Evolutionary conservation across 2,888 invertebrate genomes (phyloP).

Genomic region (Lobophora halterata): DNA sequence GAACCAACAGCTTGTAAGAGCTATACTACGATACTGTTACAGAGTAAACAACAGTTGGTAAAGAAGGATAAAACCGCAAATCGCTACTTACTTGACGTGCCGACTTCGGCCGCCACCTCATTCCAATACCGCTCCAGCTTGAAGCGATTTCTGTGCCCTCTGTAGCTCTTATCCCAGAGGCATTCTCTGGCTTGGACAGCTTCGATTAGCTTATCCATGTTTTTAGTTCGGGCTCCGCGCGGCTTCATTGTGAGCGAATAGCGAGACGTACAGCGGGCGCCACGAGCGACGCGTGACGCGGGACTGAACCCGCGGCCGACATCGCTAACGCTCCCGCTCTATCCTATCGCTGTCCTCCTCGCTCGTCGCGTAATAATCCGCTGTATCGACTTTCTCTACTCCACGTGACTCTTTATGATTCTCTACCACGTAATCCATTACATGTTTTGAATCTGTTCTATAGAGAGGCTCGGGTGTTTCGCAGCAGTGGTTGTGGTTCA

Average conservation of each 20-base stretch:
- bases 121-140: constrained; percentile 75
- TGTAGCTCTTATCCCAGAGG: constrained; percentile 71
- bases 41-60: constrained; percentile 8
- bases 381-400: constrained; percentile 22
- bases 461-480: background rate
- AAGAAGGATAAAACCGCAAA: constrained; percentile 25
- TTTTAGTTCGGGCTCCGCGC: constrained; percentile 62
- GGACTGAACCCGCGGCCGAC: constrained; percentile 47
- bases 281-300: constrained; percentile 51
- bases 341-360: constrained; percentile 54
- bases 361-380: constrained; percentile 56
- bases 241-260: constrained; percentile 54
- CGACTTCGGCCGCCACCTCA: constrained; percentile 72
- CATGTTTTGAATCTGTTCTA: constrained; percentile 1
- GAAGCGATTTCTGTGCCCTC: constrained; percentile 71
- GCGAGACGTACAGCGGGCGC: constrained; percentile 54
- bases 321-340: constrained; percentile 46
- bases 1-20: too few relatives aligned
- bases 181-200: constrained; percentile 74
- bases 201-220: constrained; percentile 73
- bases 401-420: constrained; percentile 4
- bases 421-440: constrained; percentile 14
- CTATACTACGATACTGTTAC: too few relatives aligned
- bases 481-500: constrained; percentile 25
- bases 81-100: constrained; percentile 70